Evolutionary conservation across 1,140 invertebrate species (phyloP).

Genomic region (Aphaenogaster rudis): DNA sequence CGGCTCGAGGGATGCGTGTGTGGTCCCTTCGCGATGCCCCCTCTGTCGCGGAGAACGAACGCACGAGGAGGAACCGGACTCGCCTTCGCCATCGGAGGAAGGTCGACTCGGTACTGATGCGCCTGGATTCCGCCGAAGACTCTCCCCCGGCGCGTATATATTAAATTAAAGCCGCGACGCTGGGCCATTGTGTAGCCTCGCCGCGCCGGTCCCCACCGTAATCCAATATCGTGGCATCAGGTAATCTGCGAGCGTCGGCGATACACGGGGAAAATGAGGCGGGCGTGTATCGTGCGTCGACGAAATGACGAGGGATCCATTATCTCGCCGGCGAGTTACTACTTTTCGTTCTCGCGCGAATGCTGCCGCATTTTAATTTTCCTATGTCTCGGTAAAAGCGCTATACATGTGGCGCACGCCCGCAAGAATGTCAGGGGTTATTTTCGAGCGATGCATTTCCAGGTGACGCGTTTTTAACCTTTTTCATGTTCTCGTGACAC

Average conservation of each 20-base stretch:
- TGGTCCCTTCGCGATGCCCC: constrained; percentile 28
- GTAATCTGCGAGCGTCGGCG: constrained; percentile 47
- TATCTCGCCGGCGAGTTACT: constrained; percentile 20
- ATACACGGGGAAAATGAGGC: constrained; percentile 33
- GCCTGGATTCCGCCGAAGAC: constrained; percentile 81
- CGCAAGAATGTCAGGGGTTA: constrained; percentile 30
- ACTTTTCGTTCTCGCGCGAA: background rate
- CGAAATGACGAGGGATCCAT: background rate
- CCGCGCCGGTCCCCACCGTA: constrained; percentile 50
- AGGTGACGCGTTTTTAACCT: background rate
- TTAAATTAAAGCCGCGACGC: constrained; percentile 74
- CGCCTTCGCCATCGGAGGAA: constrained; percentile 81
- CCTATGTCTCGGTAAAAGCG: background rate
- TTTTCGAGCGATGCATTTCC: background rate
- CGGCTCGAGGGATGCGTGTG: constrained; percentile 36
- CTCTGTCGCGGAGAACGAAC: constrained; percentile 5
- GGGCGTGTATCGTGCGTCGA: background rate
- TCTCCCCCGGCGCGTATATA: constrained; percentile 72
- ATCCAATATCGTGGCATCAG: constrained; percentile 72
- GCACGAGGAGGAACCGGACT: constrained; percentile 63
- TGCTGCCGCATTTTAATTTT: background rate
- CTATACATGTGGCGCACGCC: background rate
- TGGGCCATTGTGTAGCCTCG: constrained; percentile 25
- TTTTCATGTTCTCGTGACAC: background rate
- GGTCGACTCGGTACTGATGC: constrained; percentile 82